A percentile compares a stretch with the other conserved stretches of the same genome.
Conservation (phyloP, 2,797 vertebrate species). For the Bradypodion ventrale region DNA sequence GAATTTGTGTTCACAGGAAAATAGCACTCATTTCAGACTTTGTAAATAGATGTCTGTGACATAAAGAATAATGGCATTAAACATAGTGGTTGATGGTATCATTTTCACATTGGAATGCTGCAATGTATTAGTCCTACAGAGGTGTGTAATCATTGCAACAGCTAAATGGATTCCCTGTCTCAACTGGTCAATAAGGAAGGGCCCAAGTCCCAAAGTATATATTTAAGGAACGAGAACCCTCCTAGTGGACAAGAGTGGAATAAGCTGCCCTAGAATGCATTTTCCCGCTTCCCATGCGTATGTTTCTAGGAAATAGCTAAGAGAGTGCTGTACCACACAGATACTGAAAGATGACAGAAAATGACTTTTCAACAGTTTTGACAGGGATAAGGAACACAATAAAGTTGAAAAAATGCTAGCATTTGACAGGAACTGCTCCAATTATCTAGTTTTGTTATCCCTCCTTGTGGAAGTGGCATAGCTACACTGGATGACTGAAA, state of each 20-base stretch:
- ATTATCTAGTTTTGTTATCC: not conserved
- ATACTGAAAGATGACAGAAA: not conserved
- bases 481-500: not conserved
- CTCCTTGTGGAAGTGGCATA: not conserved
- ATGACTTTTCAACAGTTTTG: not conserved
- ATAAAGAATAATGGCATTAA: not conserved
- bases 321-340: not conserved
- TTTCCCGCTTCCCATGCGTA: no score
- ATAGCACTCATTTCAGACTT: not conserved
- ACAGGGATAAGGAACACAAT: not conserved
- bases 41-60: not conserved
- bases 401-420: not conserved
- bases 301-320: not conserved
- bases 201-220: not conserved
- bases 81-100: not conserved
- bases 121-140: not conserved
- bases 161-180: not conserved
- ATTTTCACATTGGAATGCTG: not conserved
- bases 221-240: constrained; percentile 12
- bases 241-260: constrained; percentile 24
- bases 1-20: not conserved
- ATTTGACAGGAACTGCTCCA: not conserved
- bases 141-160: not conserved
- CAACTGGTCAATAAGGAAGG: constrained; percentile 12
- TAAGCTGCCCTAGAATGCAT: not conserved